A percentile compares a stretch with the other conserved stretches of the same genome.
These are phyloP conservation scores for Cyprinus carpio DNA, from an alignment of 2,113 vertebrate genomes.

Conservation along the genomic window DNA sequence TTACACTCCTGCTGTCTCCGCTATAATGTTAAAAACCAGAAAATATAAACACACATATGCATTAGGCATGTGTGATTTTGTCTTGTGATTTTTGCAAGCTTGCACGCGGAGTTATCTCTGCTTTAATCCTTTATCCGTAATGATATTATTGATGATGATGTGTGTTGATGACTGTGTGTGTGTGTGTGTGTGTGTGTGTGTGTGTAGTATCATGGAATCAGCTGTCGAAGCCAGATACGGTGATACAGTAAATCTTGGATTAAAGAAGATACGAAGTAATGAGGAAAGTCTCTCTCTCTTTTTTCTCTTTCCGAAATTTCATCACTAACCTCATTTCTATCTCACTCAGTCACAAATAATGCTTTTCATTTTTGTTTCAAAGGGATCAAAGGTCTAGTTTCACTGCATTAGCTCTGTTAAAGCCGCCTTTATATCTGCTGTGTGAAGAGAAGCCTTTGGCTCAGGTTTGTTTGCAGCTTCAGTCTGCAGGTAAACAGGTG, in stretches of 20 bases:
- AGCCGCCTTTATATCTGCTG: not conserved
- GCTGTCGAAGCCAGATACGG: not conserved
- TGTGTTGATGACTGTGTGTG: no score
- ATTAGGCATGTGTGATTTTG: no score
- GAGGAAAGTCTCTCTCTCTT: slow-evolving; percentile 33
- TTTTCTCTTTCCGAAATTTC: not conserved
- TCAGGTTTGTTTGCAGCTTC: not conserved
- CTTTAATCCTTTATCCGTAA: slow-evolving; percentile 20
- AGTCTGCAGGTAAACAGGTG: slow-evolving; percentile 4
- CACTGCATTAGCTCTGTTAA: not conserved
- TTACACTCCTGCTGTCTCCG: no score
- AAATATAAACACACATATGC: no score
- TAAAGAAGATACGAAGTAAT: slow-evolving; percentile 39
- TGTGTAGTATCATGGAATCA: not conserved
- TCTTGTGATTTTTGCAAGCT: no score
- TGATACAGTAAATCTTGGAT: slow-evolving; percentile 48
- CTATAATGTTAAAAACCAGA: no score
- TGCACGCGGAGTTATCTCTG: no score
- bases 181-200: slow-evolving; percentile 16
- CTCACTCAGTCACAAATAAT: not conserved
- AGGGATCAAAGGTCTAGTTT: not conserved
- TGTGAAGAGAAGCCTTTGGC: not conserved
- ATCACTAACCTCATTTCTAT: not conserved
- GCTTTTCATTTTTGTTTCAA: not conserved
- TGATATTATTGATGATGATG: no score